A percentile compares a stretch with the other conserved stretches of the same genome.
These are phyloP conservation scores for Sebastes miniatus DNA, from an alignment of 2,797 vertebrate genomes.

Conservation along the genomic window DNA sequence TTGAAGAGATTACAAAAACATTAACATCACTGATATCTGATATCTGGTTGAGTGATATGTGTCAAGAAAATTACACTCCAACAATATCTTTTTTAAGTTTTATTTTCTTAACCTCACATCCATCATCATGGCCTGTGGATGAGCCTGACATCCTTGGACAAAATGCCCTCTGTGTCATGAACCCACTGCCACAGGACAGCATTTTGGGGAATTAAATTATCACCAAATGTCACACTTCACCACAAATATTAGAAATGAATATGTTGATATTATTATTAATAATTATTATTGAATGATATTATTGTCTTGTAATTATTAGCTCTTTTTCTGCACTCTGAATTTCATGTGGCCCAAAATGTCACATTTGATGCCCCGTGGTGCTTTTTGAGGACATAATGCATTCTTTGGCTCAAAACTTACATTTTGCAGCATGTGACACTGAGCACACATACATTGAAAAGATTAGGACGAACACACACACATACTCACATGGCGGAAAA, in stretches of 20 bases:
- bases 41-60: background rate
- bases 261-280: too few relatives aligned
- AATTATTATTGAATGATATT: too few relatives aligned
- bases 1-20: background rate
- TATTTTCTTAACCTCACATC: background rate
- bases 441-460: background rate
- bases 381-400: background rate
- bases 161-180: background rate
- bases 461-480: background rate
- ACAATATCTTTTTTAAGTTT: background rate
- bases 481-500: background rate
- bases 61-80: background rate
- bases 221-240: background rate
- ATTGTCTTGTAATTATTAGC: background rate
- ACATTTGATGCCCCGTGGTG: background rate
- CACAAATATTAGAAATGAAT: background rate
- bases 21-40: background rate
- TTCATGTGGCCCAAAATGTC: background rate
- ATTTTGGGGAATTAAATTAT: background rate
- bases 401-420: background rate
- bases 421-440: background rate
- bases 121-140: background rate
- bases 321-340: background rate
- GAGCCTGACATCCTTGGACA: background rate
- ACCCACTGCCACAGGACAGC: background rate